Conservation (phyloP, 1,140 invertebrate species). For the Bradysia coprophila region DNA sequence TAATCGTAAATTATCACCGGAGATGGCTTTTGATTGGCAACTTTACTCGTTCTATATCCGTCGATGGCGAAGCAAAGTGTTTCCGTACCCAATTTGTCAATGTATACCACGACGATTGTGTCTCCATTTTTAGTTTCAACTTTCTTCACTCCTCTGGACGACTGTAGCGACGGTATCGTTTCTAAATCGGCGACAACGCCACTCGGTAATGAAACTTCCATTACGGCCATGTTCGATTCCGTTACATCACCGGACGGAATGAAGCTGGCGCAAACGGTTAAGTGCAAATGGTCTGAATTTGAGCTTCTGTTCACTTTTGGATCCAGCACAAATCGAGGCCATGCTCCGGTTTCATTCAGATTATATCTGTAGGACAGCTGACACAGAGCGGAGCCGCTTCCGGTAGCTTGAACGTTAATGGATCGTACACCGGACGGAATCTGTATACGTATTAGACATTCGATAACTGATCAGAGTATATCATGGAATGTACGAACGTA, state of each 20-base stretch:
- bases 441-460: too few species aligned
- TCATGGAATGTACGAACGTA: constrained; percentile 17
- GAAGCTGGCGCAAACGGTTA: constrained; percentile 41
- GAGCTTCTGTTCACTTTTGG: constrained; percentile 49
- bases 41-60: constrained; percentile 58
- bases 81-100: constrained; percentile 38
- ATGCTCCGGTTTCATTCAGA: not conserved
- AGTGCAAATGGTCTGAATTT: constrained; percentile 51
- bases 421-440: not conserved
- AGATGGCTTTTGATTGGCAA: constrained; percentile 65
- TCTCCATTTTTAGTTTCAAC: constrained; percentile 46
- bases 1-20: constrained; percentile 71
- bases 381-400: not conserved
- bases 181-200: constrained; percentile 21
- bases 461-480: constrained; percentile 20
- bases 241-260: constrained; percentile 10
- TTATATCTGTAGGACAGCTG: not conserved
- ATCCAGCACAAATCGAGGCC: not conserved
- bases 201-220: constrained; percentile 62
- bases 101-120: constrained; percentile 56
- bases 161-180: not conserved
- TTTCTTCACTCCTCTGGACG: not conserved
- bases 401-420: not conserved
- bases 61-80: constrained; percentile 59
- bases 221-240: constrained; percentile 55